These are phyloP conservation scores for Metellina segmentata DNA, from an alignment of 2,888 invertebrate species.

Conservation along the genomic window DNA sequence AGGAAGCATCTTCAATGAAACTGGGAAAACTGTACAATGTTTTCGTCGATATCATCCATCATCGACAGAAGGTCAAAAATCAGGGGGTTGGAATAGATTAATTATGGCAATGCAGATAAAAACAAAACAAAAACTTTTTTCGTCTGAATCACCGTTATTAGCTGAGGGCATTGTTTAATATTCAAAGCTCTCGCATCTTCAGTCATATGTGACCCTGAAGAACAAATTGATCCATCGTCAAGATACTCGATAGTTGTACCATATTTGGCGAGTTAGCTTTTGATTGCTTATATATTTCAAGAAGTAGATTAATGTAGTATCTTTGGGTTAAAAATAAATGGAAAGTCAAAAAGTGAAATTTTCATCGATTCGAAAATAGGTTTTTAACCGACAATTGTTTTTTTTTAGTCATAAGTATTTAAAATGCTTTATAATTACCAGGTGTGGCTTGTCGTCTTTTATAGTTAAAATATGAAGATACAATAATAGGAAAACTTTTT, in stretches of 20 bases:
- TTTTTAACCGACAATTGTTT: too few relatives aligned
- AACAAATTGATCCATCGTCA: neutral
- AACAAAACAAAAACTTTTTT: neutral
- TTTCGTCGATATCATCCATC: neutral
- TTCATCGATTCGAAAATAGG: too few relatives aligned
- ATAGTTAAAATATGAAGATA: too few relatives aligned
- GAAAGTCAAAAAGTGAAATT: too few relatives aligned
- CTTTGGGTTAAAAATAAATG: too few relatives aligned
- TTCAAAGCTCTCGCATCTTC: neutral
- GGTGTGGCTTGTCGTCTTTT: too few relatives aligned
- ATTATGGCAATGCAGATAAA: neutral
- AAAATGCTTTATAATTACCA: too few relatives aligned
- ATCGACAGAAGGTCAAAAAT: conserved; percentile 4
- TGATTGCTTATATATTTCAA: too few relatives aligned
- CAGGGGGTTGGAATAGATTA: conserved; percentile 5
- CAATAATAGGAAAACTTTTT: too few relatives aligned
- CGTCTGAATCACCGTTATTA: conserved; percentile 54
- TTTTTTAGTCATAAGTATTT: too few relatives aligned
- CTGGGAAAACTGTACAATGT: neutral
- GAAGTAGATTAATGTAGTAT: too few relatives aligned
- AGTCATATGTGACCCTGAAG: conserved; percentile 41
- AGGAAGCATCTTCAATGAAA: too few relatives aligned
- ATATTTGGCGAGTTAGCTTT: conserved; percentile 19
- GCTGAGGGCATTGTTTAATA: conserved; percentile 10
- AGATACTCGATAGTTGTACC: neutral